phyloP scores from a whole-genome alignment of 1,140 invertebrate genomes.

The Heliconius melpomene region DNA sequence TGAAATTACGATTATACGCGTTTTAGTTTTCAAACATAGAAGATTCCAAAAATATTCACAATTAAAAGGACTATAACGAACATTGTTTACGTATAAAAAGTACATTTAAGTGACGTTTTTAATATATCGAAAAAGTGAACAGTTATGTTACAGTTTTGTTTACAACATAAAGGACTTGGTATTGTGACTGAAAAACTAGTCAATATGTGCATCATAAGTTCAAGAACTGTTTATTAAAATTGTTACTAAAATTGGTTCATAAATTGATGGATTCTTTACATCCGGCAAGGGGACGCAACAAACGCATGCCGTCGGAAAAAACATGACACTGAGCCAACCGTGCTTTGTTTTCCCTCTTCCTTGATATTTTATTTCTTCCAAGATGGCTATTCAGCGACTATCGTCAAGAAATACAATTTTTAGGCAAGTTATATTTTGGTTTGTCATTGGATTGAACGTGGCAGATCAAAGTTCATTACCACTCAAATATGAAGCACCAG shows the following conservation, averaged over 20 bases:
- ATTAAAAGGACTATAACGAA: neutral
- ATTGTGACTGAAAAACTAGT: constrained; percentile 51
- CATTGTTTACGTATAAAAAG: constrained; percentile 17
- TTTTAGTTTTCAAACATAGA: neutral
- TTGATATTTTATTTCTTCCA: constrained; percentile 76
- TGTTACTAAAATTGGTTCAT: constrained; percentile 65
- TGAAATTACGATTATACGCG: constrained; percentile 72
- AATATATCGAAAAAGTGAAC: constrained; percentile 41
- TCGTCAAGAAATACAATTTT: constrained; percentile 61
- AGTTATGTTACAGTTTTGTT: constrained; percentile 58
- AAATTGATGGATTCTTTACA: constrained; percentile 79
- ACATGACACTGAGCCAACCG: constrained; percentile 77
- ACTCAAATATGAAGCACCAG: constrained; percentile 89
- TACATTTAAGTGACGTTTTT: constrained; percentile 15
- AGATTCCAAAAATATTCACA: neutral
- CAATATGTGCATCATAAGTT: constrained; percentile 56
- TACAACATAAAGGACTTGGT: constrained; percentile 41
- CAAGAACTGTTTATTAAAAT: constrained; percentile 70
- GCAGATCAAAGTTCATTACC: constrained; percentile 81
- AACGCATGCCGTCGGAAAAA: constrained; percentile 77
- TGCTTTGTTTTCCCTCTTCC: constrained; percentile 78
- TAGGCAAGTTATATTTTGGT: constrained; percentile 67
- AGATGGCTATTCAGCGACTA: constrained; percentile 65
- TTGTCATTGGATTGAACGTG: constrained; percentile 73
- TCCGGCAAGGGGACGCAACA: constrained; percentile 72